Evolutionary conservation across 2,888 invertebrate genomes (phyloP), one percentile per base, ranked within the genome.

Genomic region (Altica lythri): DNA sequence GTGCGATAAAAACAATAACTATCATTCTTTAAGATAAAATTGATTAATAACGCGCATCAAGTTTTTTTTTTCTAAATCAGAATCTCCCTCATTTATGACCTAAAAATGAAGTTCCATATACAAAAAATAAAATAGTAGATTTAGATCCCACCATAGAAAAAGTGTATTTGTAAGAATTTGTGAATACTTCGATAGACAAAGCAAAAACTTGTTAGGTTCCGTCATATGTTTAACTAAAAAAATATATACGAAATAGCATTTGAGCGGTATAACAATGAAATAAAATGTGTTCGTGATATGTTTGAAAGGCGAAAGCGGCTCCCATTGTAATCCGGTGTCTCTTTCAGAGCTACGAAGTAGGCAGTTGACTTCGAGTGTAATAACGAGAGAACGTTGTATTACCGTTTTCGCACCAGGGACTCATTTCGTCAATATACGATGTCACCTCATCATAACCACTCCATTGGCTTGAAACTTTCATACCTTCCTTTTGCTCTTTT

Each of bases 381-480:
- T 47, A 53, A 53, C 43, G 47, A 60, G 50, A 54, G 54, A 45
- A 55, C 38, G 47, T 59, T 50, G 55, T 57, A 55, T 60, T 60
- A 47, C 60, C 45, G 52, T 40, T 51, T 46, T 54, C 54, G 48
- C 63, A 58, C 64, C 42, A 38, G 66, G 63, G 64, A 62, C 53
- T 49, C 52, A 48, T 63, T 42, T 17, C 18, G 55, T 47, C 59
- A 53, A 58, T 63, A 46, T 53, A 61, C 57, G 62, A 62, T 64
- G 64, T 64, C 64, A 60, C 63, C 64, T 63, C 60, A 63, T 64
- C 64, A 64, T 64, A 64, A 64, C 59, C 65, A 64, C 66, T 62
- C 63, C 64, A 66, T 66, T 62, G 62, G 55, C 53, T 43, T 53
- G 53, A 45, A 53, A 47, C 17, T 53, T 52, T 53, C 43, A 53